phyloP scores from a whole-genome alignment of 2,888 invertebrate species.

The Agrotis ipsilon region DNA sequence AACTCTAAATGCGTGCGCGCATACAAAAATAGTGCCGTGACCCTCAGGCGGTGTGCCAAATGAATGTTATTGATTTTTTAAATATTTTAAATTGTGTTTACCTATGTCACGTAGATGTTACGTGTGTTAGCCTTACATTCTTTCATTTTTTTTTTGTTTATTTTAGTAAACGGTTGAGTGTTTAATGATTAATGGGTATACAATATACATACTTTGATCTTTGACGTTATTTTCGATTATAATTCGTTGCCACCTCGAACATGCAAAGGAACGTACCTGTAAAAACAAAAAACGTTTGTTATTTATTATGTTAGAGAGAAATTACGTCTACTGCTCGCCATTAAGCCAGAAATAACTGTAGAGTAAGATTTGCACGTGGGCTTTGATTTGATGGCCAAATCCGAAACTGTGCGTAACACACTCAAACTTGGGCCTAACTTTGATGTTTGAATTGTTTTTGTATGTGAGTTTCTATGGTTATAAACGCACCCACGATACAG shows the following conservation, averaged over 20 bases:
- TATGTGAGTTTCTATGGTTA: too few relatives aligned
- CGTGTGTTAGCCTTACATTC: conserved; percentile 18
- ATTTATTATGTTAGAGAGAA: conserved; percentile 3
- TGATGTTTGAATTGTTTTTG: too few relatives aligned
- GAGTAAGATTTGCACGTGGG: too few relatives aligned
- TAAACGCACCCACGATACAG: too few relatives aligned
- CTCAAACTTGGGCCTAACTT: too few relatives aligned
- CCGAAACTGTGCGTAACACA: too few relatives aligned
- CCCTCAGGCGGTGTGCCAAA: conserved; percentile 75
- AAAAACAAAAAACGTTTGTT: conserved; percentile 41
- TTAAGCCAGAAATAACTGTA: not conserved
- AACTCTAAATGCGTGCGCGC: conserved; percentile 84
- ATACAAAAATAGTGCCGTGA: conserved; percentile 77
- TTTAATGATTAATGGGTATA: conserved; percentile 44
- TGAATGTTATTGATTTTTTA: conserved; percentile 61
- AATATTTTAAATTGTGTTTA: conserved; percentile 57
- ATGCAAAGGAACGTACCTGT: conserved; percentile 48
- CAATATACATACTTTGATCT: conserved; percentile 61
- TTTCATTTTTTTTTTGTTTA: conserved; percentile 32
- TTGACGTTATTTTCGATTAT: conserved; percentile 8
- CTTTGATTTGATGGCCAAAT: too few relatives aligned
- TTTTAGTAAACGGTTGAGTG: conserved; percentile 40
- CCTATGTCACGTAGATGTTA: conserved; percentile 47
- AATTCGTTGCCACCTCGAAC: conserved; percentile 20
- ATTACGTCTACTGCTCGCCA: not conserved